Evolutionary conservation across 2,113 vertebrate genomes (phyloP).

Genomic region (Notarius quadriscutis): DNA sequence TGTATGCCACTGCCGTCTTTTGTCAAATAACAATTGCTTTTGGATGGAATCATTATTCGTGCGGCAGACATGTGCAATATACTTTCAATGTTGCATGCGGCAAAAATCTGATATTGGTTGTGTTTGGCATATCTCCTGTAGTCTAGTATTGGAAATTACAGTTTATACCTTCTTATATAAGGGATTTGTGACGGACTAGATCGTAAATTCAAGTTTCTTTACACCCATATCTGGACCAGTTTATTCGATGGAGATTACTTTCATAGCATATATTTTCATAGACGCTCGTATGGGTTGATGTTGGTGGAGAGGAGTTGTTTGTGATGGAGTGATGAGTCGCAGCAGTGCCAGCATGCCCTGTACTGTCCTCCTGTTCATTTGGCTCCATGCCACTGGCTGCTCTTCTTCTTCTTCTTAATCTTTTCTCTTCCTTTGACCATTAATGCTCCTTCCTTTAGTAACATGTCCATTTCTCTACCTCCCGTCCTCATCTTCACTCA

Average conservation of each 20-base stretch:
- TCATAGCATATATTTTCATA: background rate
- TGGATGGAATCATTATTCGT: too few species aligned
- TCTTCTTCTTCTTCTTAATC: background rate
- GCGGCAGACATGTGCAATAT: too few species aligned
- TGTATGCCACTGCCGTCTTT: too few species aligned
- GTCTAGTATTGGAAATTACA: background rate
- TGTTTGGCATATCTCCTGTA: too few species aligned
- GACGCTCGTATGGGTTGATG: background rate
- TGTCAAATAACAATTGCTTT: too few species aligned
- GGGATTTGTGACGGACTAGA: background rate
- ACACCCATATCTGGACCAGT: background rate
- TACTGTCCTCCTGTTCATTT: background rate
- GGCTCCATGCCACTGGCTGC: background rate
- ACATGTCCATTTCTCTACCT: slow-evolving; percentile 4
- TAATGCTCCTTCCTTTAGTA: slow-evolving; percentile 16
- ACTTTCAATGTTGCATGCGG: too few species aligned
- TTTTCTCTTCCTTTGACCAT: background rate
- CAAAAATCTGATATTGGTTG: too few species aligned
- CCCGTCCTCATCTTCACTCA: too few species aligned
- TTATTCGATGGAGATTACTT: background rate
- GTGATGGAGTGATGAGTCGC: background rate
- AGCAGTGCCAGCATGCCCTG: background rate
- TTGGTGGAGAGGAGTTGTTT: background rate
- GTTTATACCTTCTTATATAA: background rate
- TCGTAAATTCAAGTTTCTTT: background rate